phyloP scores from a whole-genome alignment of 2,888 invertebrate species.

The Geophilus truncorum region DNA sequence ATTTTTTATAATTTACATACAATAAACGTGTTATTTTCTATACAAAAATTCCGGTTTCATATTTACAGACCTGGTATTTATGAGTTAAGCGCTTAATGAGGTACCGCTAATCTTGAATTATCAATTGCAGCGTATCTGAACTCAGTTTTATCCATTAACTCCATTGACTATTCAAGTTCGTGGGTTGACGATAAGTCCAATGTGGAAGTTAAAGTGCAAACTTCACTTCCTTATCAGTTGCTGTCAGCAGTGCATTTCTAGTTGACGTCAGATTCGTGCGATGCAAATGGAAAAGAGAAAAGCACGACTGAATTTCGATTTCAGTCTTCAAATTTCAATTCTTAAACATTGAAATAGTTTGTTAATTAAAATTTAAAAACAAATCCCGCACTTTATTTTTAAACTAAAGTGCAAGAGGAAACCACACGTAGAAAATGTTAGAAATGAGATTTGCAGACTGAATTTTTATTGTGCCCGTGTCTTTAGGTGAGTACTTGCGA shows the following conservation, averaged over 20 bases:
- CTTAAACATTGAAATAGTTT: too few species aligned
- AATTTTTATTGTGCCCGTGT: background rate
- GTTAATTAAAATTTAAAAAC: too few species aligned
- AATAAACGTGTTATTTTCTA: too few species aligned
- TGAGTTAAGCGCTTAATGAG: background rate
- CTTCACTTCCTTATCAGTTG: slow-evolving; percentile 9
- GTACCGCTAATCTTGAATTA: background rate
- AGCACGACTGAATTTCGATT: background rate
- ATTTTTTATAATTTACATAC: too few species aligned
- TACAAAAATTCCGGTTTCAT: too few species aligned
- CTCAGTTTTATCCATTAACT: background rate
- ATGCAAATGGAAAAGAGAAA: background rate
- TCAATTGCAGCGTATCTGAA: background rate
- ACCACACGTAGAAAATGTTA: background rate
- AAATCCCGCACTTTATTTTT: too few species aligned
- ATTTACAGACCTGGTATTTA: too few species aligned
- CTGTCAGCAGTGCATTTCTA: slow-evolving; percentile 9
- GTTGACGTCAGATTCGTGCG: background rate
- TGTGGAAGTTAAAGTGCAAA: slow-evolving; percentile 12
- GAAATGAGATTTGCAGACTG: background rate
- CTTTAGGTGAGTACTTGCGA: background rate
- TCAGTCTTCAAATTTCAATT: background rate
- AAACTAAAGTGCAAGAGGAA: too few species aligned
- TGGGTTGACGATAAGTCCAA: background rate
- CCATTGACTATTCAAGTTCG: background rate